Evolutionary conservation across 2,888 invertebrate species (phyloP), one percentile per base, ranked within the genome.

Genomic region (Protophormia terraenovae): DNA sequence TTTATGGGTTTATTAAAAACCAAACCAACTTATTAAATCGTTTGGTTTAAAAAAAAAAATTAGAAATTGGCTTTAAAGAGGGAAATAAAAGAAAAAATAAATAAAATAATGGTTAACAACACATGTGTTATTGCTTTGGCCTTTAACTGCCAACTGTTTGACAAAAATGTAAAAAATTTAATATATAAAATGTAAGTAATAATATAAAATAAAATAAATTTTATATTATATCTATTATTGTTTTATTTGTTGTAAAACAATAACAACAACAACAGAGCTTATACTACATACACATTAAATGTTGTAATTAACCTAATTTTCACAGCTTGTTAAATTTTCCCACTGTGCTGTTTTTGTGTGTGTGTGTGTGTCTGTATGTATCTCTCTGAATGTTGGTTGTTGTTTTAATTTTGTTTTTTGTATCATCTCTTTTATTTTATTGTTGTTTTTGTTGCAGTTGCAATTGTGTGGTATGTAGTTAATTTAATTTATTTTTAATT

Each of bases 241-340:
- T 80, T 84, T 64, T 80, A 64, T 50, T 78, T 67, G 47, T 19
- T 73, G 80, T 64, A 50, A 73, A 73, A 67, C 73, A 75, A 38
- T 66, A 53, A 53, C 7, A 80, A 45, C 0, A 27, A 47, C 19
- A 72, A 16, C 12, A 64, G 41, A 24, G 19, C 4, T 4, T n/a
- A 55, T 24, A 58, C n/a, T 58, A 72, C 64, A 71, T 67, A 38
- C 45, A 24, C 66, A 72, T 66, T 81, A 73, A 72, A 35, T 72
- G 80, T 47, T 81, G 81, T 81, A 84, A 84, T 84, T 84, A 77
- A 81, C 84, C 84, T 73, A 84, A 84, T 84, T 84, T 84, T 84
- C 84, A 84, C 84, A 84, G 81, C 84, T 81, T 84, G 84, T 81
- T 77, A 60, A 62, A 72, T 60, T 72, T 76, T 72, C 66, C 66